phyloP scores from a whole-genome alignment of 2,888 invertebrate species.

The Tiphia femorata region DNA sequence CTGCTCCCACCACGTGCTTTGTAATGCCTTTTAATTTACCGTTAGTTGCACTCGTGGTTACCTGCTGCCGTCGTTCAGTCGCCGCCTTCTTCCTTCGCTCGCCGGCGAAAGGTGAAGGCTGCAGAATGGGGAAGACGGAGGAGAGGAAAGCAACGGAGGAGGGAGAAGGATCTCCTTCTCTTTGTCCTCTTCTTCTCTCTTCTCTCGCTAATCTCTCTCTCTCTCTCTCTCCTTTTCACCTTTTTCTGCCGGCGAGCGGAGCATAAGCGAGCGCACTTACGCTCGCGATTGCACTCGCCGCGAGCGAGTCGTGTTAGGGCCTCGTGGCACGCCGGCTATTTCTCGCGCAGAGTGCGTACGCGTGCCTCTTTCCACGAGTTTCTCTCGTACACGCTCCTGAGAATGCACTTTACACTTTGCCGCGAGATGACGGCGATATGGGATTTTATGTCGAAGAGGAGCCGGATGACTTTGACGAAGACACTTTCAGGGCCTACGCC shows the following conservation, averaged over 20 bases:
- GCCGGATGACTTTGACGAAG: no score
- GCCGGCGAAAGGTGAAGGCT: conserved; percentile 25
- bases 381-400: no score
- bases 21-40: conserved; percentile 53
- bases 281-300: background rate
- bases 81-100: conserved; percentile 3
- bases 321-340: no score
- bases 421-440: no score
- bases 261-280: conserved; percentile 8
- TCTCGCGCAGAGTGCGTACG: no score
- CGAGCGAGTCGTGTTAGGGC: no score
- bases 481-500: no score
- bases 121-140: conserved; percentile 13
- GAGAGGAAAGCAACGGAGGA: background rate
- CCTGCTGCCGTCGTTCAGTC: background rate
- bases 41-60: conserved; percentile 42
- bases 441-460: no score
- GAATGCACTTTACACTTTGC: no score
- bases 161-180: background rate
- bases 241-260: conserved; percentile 1
- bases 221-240: conserved; percentile 1
- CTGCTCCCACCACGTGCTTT: conserved; percentile 20
- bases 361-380: no score
- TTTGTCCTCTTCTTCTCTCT: background rate
- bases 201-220: background rate